Conservation (phyloP, 1,140 invertebrate genomes). For the Lepidotrigona ventralis region DNA sequence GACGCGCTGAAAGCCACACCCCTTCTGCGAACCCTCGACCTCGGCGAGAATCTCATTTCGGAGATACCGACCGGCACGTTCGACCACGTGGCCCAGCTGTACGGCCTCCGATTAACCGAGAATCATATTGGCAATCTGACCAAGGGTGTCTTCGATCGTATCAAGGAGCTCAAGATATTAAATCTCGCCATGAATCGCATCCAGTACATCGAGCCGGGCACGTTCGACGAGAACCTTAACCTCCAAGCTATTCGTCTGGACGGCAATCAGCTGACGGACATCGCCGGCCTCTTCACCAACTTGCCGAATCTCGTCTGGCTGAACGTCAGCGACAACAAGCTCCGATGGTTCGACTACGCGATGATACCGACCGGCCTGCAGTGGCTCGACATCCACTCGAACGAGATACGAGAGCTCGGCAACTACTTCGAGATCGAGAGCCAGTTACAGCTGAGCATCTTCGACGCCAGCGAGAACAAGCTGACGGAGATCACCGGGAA, state of each 20-base stretch:
- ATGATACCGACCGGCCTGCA: slow-evolving; percentile 93
- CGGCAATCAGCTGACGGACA: slow-evolving; percentile 92
- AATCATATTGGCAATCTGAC: slow-evolving; percentile 93
- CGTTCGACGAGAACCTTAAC: slow-evolving; percentile 91
- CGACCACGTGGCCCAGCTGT: slow-evolving; percentile 88
- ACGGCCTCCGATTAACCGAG: slow-evolving; percentile 91
- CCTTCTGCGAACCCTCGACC: slow-evolving; percentile 90
- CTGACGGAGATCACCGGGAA: slow-evolving; percentile 92
- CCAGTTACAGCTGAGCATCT: slow-evolving; percentile 89
- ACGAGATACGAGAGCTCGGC: slow-evolving; percentile 92
- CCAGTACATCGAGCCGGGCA: slow-evolving; percentile 90
- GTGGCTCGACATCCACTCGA: slow-evolving; percentile 94
- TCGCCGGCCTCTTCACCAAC: slow-evolving; percentile 91
- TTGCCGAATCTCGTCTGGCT: slow-evolving; percentile 93
- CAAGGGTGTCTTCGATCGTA: slow-evolving; percentile 90
- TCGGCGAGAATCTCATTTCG: slow-evolving; percentile 93
- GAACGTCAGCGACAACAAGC: slow-evolving; percentile 94
- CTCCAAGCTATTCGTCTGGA: slow-evolving; percentile 93
- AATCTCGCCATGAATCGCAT: slow-evolving; percentile 94
- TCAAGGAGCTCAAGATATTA: slow-evolving; percentile 91
- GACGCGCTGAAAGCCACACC: slow-evolving; percentile 89
- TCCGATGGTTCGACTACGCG: slow-evolving; percentile 94
- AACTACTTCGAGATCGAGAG: slow-evolving; percentile 95
- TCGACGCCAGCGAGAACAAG: slow-evolving; percentile 92
- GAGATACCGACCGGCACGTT: slow-evolving; percentile 91